Conservation (phyloP, 2,113 vertebrate genomes). For the Trachemys scripta region DNA sequence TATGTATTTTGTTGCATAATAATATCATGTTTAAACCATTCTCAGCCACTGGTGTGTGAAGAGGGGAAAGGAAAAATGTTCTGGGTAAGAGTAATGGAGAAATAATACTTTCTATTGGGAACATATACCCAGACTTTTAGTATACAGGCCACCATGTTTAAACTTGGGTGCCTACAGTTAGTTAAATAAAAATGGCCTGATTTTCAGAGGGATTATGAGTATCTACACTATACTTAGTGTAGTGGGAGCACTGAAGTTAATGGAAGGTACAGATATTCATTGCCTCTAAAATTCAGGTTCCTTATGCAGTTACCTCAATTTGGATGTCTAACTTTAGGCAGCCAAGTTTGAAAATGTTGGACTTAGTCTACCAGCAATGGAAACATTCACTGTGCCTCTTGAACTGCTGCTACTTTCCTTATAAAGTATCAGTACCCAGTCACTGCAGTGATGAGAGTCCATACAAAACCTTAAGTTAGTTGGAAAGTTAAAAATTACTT, state of each 20-base stretch:
- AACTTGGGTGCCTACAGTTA: neutral
- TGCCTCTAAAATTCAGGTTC: neutral
- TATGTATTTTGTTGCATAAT: slow-evolving; percentile 67
- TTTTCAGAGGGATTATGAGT: neutral
- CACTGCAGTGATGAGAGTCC: neutral
- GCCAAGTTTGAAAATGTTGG: neutral
- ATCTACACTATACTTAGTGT: neutral
- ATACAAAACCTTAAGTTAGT: neutral
- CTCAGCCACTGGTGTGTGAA: neutral
- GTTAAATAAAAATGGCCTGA: neutral
- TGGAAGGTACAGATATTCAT: neutral
- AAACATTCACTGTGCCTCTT: neutral
- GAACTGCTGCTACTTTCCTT: neutral
- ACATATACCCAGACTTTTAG: neutral
- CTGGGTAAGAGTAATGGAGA: neutral
- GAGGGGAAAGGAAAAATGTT: slow-evolving; percentile 23
- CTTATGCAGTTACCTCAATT: neutral
- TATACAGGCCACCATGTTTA: neutral
- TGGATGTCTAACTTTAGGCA: neutral
- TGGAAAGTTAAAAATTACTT: neutral
- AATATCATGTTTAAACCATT: slow-evolving; percentile 37
- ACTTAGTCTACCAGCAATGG: neutral
- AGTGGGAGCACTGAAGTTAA: neutral
- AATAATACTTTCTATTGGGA: neutral
- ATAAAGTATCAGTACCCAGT: neutral